Evolutionary conservation across 2,113 vertebrate species (phyloP).

Genomic region (Addax nasomaculatus): DNA sequence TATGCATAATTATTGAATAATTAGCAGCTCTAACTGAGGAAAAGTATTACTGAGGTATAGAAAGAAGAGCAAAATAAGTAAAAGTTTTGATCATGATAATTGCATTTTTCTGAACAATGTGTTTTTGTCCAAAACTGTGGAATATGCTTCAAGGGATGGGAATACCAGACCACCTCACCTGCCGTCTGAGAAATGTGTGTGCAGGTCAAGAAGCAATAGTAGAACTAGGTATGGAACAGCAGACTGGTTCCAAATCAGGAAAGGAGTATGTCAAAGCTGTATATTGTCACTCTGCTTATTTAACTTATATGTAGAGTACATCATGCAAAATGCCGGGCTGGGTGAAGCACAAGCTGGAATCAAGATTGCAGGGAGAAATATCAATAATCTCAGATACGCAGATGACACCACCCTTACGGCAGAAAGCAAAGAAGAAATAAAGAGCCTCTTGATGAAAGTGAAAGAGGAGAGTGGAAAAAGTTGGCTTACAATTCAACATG

Average conservation of each 20-base stretch:
- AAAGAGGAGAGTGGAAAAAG: not conserved
- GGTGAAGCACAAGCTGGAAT: not conserved
- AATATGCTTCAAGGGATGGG: not conserved
- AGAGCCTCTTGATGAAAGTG: not conserved
- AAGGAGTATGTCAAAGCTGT: not conserved
- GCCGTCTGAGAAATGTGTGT: not conserved
- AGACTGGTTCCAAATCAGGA: not conserved
- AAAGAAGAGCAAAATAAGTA: not conserved
- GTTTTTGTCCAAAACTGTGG: not conserved
- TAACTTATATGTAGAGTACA: not conserved
- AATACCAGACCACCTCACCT: not conserved
- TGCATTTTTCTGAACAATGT: not conserved
- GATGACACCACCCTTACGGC: not conserved
- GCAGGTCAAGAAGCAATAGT: not conserved
- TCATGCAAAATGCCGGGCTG: fast-evolving
- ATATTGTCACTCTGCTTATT: not conserved
- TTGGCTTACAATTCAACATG: not conserved
- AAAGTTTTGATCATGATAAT: not conserved
- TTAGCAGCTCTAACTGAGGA: not conserved
- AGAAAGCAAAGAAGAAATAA: not conserved
- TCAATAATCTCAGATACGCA: not conserved
- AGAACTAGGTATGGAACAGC: not conserved
- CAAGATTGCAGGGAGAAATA: not conserved
- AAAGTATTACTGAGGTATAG: not conserved
- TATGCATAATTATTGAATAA: not conserved